phyloP scores from a whole-genome alignment of 2,888 invertebrate species.

The Dendrolimus houi region DNA sequence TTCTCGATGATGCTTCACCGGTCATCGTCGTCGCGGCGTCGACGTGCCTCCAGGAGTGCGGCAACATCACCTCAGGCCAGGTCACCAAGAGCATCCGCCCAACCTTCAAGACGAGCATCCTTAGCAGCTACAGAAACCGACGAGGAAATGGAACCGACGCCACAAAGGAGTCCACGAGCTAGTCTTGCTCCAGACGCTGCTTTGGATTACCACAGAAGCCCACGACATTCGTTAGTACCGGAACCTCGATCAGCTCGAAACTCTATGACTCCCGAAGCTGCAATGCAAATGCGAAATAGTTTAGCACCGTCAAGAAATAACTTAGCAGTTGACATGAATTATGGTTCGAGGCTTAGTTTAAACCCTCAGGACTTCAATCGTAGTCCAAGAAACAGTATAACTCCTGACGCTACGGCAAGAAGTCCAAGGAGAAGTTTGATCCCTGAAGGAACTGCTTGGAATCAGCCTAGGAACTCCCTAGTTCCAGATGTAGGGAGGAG shows the following conservation, averaged over 20 bases:
- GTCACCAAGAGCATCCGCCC: slow-evolving; percentile 63
- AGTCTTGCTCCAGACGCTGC: slow-evolving; percentile 77
- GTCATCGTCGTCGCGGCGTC: slow-evolving; percentile 79
- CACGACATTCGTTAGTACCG: slow-evolving; percentile 74
- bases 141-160: slow-evolving; percentile 62
- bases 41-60: slow-evolving; percentile 80
- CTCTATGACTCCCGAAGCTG: slow-evolving; percentile 78
- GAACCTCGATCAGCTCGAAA: slow-evolving; percentile 77
- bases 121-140: slow-evolving; percentile 80
- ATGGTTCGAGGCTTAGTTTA: slow-evolving; percentile 74
- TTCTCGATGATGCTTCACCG: slow-evolving; percentile 78
- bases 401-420: slow-evolving; percentile 63
- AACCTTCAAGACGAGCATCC: slow-evolving; percentile 73
- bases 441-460: slow-evolving; percentile 73
- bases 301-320: slow-evolving; percentile 77
- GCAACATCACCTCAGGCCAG: slow-evolving; percentile 79
- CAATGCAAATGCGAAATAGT: slow-evolving; percentile 71
- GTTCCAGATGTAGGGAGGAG: slow-evolving; percentile 77
- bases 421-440: slow-evolving; percentile 79
- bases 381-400: slow-evolving; percentile 67
- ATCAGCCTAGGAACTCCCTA: slow-evolving; percentile 77
- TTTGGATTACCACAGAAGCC: slow-evolving; percentile 73
- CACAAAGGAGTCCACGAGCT: slow-evolving; percentile 73
- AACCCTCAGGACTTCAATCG: slow-evolving; percentile 75
- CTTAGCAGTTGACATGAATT: slow-evolving; percentile 74